Evolutionary conservation across 2,113 vertebrate species (phyloP).

Genomic region (Drymodes brunneopygia): DNA sequence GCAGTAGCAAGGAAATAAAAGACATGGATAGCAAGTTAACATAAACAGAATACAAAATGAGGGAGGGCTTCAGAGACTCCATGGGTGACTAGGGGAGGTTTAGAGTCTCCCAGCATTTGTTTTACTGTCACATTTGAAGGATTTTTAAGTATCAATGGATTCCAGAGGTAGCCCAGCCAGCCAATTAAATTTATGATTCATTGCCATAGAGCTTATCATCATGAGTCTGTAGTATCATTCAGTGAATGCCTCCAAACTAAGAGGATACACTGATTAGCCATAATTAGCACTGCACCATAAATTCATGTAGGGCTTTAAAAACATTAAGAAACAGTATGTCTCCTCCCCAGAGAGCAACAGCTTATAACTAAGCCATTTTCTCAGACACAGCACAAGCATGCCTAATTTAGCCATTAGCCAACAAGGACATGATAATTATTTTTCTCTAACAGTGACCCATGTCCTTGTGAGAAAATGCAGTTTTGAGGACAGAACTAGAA

Average conservation of each 20-base stretch:
- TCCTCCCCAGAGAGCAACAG: background rate
- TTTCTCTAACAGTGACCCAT: background rate
- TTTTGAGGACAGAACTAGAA: background rate
- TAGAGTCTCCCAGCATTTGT: background rate
- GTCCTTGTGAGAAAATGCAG: background rate
- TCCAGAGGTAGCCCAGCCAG: background rate
- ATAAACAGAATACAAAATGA: background rate
- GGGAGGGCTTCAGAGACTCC: background rate
- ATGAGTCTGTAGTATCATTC: background rate
- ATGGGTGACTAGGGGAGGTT: background rate
- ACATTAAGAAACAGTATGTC: slow-evolving; percentile 29
- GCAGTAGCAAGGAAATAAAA: background rate
- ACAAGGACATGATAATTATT: slow-evolving; percentile 31
- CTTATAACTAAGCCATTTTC: slow-evolving; percentile 24
- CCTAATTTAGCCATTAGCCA: slow-evolving; percentile 40
- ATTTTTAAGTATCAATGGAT: slow-evolving; percentile 8
- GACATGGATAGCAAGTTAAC: background rate
- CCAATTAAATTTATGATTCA: slow-evolving; percentile 19
- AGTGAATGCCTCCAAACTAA: background rate
- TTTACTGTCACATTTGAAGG: background rate
- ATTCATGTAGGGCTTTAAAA: slow-evolving; percentile 29
- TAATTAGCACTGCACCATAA: slow-evolving; percentile 34
- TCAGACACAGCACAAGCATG: background rate
- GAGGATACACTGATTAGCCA: background rate
- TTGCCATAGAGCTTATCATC: background rate